phyloP scores from a whole-genome alignment of 1,140 invertebrate genomes.

The Rhagoletis pomonella region DNA sequence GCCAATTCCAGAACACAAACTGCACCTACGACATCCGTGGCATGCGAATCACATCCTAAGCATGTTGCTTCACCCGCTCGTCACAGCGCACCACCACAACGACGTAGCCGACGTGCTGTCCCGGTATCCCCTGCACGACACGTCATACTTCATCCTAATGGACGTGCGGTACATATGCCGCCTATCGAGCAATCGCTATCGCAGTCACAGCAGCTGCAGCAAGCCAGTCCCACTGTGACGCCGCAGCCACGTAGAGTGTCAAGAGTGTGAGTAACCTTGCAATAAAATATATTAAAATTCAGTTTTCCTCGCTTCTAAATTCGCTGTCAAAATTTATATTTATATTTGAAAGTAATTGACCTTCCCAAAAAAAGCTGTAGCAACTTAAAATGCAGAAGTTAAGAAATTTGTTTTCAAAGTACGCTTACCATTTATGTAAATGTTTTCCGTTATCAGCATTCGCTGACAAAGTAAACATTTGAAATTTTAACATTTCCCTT shows the following conservation, averaged over 20 bases:
- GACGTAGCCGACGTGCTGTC: neutral
- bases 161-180: neutral
- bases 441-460: neutral
- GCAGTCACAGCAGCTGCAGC: neutral
- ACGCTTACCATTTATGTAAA: neutral
- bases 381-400: slow-evolving; percentile 68
- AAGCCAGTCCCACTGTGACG: neutral
- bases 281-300: slow-evolving; percentile 60
- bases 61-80: slow-evolving; percentile 13
- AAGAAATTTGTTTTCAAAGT: slow-evolving; percentile 71
- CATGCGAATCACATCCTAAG: neutral
- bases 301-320: slow-evolving; percentile 64
- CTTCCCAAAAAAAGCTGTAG: slow-evolving; percentile 9
- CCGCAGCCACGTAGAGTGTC: slow-evolving; percentile 28
- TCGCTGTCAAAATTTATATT: slow-evolving; percentile 45
- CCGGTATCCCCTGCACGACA: neutral
- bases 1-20: slow-evolving; percentile 19
- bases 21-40: neutral
- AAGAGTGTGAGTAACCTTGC: slow-evolving; percentile 22
- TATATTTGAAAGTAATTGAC: slow-evolving; percentile 59
- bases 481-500: neutral
- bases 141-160: neutral
- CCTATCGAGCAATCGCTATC: neutral
- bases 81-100: slow-evolving; percentile 28
- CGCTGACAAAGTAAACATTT: neutral